These are phyloP conservation scores for Drosophila anomelani DNA, from an alignment of 2,888 invertebrate genomes.

Conservation along the genomic window DNA sequence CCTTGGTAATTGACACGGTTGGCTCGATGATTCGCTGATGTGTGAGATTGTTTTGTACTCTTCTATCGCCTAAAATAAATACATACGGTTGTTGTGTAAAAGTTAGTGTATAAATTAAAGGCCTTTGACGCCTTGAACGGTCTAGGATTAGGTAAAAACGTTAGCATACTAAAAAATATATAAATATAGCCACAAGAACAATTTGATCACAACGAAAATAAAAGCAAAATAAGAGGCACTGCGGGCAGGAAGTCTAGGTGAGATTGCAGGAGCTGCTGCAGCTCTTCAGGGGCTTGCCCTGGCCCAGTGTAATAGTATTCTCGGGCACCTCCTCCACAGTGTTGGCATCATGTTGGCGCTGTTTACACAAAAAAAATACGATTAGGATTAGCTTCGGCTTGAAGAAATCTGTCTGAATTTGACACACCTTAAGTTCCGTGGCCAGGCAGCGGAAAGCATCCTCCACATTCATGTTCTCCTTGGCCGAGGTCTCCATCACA, in stretches of 20 bases:
- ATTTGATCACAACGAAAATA: conserved; percentile 66
- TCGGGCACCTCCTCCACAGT: conserved; percentile 88
- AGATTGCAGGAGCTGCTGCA: conserved; percentile 88
- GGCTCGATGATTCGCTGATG: conserved; percentile 52
- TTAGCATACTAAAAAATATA: conserved; percentile 53
- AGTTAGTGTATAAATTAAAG: conserved; percentile 61
- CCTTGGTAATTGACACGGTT: conserved; percentile 64
- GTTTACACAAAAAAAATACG: conserved; percentile 72
- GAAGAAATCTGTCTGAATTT: neutral
- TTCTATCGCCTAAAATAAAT: conserved; percentile 70
- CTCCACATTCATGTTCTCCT: conserved; percentile 96
- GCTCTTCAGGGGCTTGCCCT: conserved; percentile 87
- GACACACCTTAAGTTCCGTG: conserved; percentile 90
- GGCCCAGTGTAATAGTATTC: conserved; percentile 89
- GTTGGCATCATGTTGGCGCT: conserved; percentile 90
- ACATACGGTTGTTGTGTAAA: conserved; percentile 32
- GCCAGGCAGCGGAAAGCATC: conserved; percentile 94
- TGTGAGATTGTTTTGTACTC: conserved; percentile 76
- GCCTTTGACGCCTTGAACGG: conserved; percentile 40
- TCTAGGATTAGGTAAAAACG: conserved; percentile 51
- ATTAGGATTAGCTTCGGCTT: neutral
- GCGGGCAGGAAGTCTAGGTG: conserved; percentile 67
- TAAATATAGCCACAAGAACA: conserved; percentile 72
- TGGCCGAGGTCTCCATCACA: conserved; percentile 95
- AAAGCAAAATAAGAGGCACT: conserved; percentile 34